These are phyloP conservation scores for Rambutsinella grinnellia DNA, from an alignment of 2,888 invertebrate species.

Conservation along the genomic window DNA sequence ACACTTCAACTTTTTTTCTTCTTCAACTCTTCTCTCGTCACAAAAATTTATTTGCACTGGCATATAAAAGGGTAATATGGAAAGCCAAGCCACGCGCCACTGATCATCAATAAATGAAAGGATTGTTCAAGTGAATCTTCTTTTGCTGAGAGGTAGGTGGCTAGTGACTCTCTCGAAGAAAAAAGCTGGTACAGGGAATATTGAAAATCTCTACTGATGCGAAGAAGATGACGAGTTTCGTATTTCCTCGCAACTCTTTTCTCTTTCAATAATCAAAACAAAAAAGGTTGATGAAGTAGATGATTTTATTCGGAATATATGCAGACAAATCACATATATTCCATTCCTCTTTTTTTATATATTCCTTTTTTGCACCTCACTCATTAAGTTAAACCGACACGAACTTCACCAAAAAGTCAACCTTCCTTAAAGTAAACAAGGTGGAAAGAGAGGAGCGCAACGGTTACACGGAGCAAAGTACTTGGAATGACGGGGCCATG, in stretches of 20 bases:
- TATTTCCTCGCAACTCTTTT: conserved; percentile 2
- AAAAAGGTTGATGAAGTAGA: conserved; percentile 15
- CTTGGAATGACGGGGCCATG: conserved; percentile 25
- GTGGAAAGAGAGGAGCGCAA: conserved; percentile 5
- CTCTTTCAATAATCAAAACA: conserved; percentile 15
- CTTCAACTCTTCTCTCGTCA: not conserved
- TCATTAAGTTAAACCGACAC: conserved; percentile 35
- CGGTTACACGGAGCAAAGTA: conserved; percentile 14
- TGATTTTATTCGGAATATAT: conserved; percentile 5
- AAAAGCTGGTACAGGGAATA: conserved; percentile 47
- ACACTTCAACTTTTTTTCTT: not conserved
- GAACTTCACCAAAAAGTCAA: conserved; percentile 15
- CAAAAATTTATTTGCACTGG: not conserved
- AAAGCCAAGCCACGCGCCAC: conserved; percentile 38
- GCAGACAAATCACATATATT: not conserved
- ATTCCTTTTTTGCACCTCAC: conserved; percentile 4
- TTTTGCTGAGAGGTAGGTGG: conserved; percentile 8
- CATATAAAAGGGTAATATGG: not conserved
- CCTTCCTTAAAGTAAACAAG: conserved; percentile 9
- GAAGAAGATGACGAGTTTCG: conserved; percentile 14
- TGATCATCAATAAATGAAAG: conserved; percentile 36
- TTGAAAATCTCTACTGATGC: conserved; percentile 37
- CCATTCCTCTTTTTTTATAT: not conserved
- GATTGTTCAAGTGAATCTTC: conserved; percentile 41
- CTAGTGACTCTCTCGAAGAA: not conserved